A percentile compares a stretch with the other conserved stretches of the same genome.
Evolutionary conservation across 2,797 vertebrate species (phyloP).

Genomic region (Petrocephalus schoutedeni): DNA sequence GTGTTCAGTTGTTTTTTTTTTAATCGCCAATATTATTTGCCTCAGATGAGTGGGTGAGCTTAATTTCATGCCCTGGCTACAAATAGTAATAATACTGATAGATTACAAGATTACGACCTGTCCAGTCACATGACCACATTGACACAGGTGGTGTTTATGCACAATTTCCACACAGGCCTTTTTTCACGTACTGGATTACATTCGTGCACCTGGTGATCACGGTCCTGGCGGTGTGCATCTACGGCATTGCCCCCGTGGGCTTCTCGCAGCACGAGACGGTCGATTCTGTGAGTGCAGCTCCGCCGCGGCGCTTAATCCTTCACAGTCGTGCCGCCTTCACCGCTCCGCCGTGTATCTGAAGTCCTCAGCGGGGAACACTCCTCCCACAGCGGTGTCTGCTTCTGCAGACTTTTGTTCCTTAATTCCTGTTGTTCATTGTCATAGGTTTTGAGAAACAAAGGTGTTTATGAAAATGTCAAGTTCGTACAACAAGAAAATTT

Average conservation of each 20-base stretch:
- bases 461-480: conserved; percentile 94
- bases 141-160: background rate
- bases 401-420: background rate
- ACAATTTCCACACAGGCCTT: conserved; percentile 68
- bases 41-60: background rate
- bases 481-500: conserved; percentile 98
- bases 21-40: background rate
- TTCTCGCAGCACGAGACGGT: conserved; percentile 94
- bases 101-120: background rate
- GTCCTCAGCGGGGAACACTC: background rate
- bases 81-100: background rate
- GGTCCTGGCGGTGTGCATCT: conserved; percentile 84
- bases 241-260: conserved; percentile 88
- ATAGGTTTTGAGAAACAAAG: conserved; percentile 89
- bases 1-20: background rate
- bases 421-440: conserved; percentile 13
- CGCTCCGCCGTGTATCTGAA: background rate
- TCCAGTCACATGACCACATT: background rate
- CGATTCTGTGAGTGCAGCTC: conserved; percentile 79
- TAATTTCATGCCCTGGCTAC: background rate
- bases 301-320: background rate
- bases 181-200: conserved; percentile 97
- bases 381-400: background rate
- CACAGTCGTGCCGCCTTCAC: background rate
- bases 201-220: conserved; percentile 92